A percentile compares a stretch with the other conserved stretches of the same genome.
Evolutionary conservation across 2,888 invertebrate species (phyloP).

Genomic region (Tinea trinotella): DNA sequence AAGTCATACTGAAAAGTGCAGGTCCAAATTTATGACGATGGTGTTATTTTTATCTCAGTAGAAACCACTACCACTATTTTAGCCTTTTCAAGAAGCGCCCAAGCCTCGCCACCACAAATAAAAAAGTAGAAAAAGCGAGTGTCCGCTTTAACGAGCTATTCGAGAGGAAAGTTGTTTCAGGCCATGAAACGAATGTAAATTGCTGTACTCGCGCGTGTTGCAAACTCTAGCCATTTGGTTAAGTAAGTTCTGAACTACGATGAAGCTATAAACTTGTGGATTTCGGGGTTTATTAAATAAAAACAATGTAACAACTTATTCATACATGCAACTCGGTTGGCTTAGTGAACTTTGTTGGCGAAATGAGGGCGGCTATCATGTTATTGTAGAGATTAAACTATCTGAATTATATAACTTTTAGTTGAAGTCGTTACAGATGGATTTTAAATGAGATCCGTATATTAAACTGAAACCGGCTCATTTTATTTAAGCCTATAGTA

Average conservation of each 20-base stretch:
- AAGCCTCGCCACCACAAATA: slow-evolving; percentile 16
- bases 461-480: too few species aligned
- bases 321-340: slow-evolving; percentile 16
- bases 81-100: slow-evolving; percentile 14
- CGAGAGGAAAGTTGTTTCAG: slow-evolving; percentile 22
- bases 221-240: slow-evolving; percentile 37
- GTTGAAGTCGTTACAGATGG: background rate
- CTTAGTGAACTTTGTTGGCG: slow-evolving; percentile 5
- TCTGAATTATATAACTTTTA: background rate
- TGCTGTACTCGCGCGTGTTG: slow-evolving; percentile 22
- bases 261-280: slow-evolving; percentile 36
- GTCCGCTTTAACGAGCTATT: slow-evolving; percentile 24
- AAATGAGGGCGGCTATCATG: slow-evolving; percentile 10
- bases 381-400: slow-evolving; percentile 5
- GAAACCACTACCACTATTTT: slow-evolving; percentile 1
- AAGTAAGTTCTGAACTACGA: slow-evolving; percentile 37
- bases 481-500: too few species aligned
- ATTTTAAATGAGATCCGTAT: too few species aligned
- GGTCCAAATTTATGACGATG: too few species aligned
- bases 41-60: slow-evolving; percentile 5
- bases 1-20: too few species aligned
- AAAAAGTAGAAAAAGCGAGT: slow-evolving; percentile 21
- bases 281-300: slow-evolving; percentile 44
- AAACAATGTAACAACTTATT: slow-evolving; percentile 31
- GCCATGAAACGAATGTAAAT: slow-evolving; percentile 27